Evolutionary conservation across 2,113 vertebrate genomes (phyloP).

Genomic region (Podilymbus podiceps): DNA sequence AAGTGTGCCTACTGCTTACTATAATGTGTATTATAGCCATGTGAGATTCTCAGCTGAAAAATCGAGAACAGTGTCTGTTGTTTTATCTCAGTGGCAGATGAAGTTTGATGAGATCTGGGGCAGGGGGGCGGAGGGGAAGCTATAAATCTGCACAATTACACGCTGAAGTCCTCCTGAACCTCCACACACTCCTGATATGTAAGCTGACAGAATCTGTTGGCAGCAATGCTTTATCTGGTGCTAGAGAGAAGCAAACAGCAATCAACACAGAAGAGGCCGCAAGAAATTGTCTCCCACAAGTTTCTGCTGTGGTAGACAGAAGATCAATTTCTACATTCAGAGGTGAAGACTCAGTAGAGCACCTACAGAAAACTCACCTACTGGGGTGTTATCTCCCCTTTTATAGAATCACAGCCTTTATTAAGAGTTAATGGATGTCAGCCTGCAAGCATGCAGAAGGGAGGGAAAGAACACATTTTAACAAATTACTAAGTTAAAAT

Average conservation of each 20-base stretch:
- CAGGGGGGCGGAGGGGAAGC: rapidly evolving
- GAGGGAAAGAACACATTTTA: not conserved
- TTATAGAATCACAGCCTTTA: constrained; percentile 3
- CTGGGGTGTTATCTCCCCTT: constrained; percentile 35
- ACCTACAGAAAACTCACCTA: constrained; percentile 49
- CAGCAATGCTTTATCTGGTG: constrained; percentile 60
- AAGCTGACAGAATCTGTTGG: constrained; percentile 65
- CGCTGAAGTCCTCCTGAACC: constrained; percentile 53
- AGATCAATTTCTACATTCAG: constrained; percentile 68
- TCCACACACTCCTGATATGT: constrained; percentile 33
- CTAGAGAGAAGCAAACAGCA: constrained; percentile 64
- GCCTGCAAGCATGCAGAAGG: not conserved
- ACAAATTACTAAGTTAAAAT: not conserved
- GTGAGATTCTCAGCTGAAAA: not conserved
- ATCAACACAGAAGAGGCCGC: constrained; percentile 67
- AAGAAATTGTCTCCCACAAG: constrained; percentile 66
- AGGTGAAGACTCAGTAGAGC: constrained; percentile 59
- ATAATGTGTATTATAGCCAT: not conserved
- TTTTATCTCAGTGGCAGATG: constrained; percentile 19
- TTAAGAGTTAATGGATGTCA: constrained; percentile 12
- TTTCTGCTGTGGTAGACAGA: constrained; percentile 52
- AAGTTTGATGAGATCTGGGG: constrained; percentile 44
- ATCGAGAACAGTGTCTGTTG: not conserved
- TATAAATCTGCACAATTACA: constrained; percentile 45
- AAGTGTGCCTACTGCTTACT: not conserved